A percentile compares a stretch with the other conserved stretches of the same genome.
These are phyloP conservation scores for Graptemys geographica DNA, from an alignment of 2,797 vertebrate genomes.

Conservation along the genomic window DNA sequence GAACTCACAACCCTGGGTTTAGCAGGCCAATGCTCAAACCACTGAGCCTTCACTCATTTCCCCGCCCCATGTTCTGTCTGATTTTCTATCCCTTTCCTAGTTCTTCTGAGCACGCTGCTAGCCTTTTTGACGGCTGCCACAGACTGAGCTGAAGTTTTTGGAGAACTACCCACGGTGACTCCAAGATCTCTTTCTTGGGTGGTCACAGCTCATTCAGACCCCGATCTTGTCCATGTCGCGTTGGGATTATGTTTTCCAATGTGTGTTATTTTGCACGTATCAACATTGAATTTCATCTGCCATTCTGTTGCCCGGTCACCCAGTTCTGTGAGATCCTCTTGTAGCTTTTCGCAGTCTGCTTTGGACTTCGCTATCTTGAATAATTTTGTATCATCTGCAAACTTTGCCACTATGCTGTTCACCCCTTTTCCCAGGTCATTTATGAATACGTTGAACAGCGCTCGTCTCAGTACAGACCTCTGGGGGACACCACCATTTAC, in stretches of 20 bases:
- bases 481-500: neutral
- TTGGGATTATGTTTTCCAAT: neutral
- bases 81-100: neutral
- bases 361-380: neutral
- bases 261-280: neutral
- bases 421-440: neutral
- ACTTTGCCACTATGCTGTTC: neutral
- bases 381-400: neutral
- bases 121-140: neutral
- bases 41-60: too few species aligned
- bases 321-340: neutral
- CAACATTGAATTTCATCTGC: neutral
- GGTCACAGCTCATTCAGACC: neutral
- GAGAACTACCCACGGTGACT: neutral
- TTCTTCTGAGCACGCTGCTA: neutral
- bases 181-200: neutral
- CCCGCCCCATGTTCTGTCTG: too few species aligned
- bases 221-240: rapidly evolving
- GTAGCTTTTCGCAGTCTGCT: neutral
- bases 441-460: too few species aligned
- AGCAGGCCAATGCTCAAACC: too few species aligned
- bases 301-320: neutral
- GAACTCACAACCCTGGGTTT: too few species aligned
- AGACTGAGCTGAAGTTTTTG: neutral
- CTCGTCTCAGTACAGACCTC: too few species aligned